These are phyloP conservation scores for Chaetogeoica ovagalla DNA, from an alignment of 2,888 invertebrate species.

Conservation along the genomic window DNA sequence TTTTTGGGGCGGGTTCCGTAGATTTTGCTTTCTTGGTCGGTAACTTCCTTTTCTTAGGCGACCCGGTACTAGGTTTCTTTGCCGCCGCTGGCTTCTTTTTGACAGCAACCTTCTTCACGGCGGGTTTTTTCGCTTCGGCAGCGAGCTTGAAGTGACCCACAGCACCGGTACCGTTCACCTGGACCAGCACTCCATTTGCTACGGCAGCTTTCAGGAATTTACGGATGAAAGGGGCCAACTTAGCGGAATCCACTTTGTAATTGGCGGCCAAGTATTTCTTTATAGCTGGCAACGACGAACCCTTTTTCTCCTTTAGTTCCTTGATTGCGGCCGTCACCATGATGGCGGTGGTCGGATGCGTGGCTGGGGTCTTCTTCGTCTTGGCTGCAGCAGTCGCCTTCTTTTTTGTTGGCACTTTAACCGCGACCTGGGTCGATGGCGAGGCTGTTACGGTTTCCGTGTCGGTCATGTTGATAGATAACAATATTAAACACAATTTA, in stretches of 20 bases:
- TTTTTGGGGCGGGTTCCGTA: neutral
- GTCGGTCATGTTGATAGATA: neutral
- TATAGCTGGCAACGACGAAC: slow-evolving; percentile 57
- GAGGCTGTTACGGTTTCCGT: neutral
- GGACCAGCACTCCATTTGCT: slow-evolving; percentile 55
- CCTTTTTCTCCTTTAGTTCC: slow-evolving; percentile 54
- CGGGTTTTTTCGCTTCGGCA: slow-evolving; percentile 48
- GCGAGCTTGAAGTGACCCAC: slow-evolving; percentile 62
- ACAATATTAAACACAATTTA: neutral
- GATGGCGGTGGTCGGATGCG: slow-evolving; percentile 63
- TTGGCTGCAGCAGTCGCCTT: slow-evolving; percentile 55
- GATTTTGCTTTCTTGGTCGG: neutral
- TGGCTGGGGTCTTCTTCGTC: slow-evolving; percentile 58
- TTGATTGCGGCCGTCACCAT: slow-evolving; percentile 66
- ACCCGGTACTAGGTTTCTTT: neutral
- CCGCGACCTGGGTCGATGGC: neutral
- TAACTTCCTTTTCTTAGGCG: neutral
- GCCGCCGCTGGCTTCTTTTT: neutral
- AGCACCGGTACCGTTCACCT: neutral
- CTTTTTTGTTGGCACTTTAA: slow-evolving; percentile 55
- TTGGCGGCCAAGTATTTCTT: slow-evolving; percentile 65
- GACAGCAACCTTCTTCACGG: slow-evolving; percentile 9
- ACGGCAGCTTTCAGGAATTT: slow-evolving; percentile 66
- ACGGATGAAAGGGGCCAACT: slow-evolving; percentile 65
- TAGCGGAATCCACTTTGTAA: slow-evolving; percentile 66